Evolutionary conservation across 1,140 invertebrate genomes (phyloP).

Genomic region (Papilio polytes): DNA sequence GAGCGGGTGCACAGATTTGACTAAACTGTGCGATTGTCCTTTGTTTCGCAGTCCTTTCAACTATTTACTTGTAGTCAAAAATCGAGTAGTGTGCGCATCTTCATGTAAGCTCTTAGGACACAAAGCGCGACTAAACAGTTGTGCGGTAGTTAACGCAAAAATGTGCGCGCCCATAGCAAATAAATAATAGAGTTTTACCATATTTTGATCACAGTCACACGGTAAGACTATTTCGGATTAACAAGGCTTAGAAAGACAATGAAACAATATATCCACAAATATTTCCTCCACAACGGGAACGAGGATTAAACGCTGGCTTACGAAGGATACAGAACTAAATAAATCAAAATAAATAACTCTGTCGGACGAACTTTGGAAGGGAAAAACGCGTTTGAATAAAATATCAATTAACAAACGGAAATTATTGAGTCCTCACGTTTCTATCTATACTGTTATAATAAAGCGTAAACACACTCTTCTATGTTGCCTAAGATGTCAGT

Average conservation of each 20-base stretch:
- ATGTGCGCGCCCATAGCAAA: neutral
- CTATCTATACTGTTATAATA: too few species aligned
- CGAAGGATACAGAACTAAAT: neutral
- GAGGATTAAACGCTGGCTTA: conserved; percentile 23
- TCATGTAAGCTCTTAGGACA: too few species aligned
- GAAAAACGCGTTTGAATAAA: neutral
- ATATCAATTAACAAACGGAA: neutral
- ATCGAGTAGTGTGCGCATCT: too few species aligned
- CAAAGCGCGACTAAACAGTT: too few species aligned
- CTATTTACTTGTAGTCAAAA: too few species aligned
- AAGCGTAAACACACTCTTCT: too few species aligned
- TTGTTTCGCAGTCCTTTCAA: too few species aligned
- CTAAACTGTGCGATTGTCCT: too few species aligned
- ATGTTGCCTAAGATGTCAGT: too few species aligned
- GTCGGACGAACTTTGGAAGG: neutral
- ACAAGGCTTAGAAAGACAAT: neutral
- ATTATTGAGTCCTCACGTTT: neutral
- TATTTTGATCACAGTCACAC: neutral
- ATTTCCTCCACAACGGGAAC: conserved; percentile 3
- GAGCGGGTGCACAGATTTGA: too few species aligned
- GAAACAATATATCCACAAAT: neutral
- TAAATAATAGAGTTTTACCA: neutral
- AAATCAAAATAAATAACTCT: conserved; percentile 28
- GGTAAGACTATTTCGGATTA: neutral
- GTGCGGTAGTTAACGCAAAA: too few species aligned